phyloP scores from a whole-genome alignment of 1,140 invertebrate species.

The Lepidurus packardi region DNA sequence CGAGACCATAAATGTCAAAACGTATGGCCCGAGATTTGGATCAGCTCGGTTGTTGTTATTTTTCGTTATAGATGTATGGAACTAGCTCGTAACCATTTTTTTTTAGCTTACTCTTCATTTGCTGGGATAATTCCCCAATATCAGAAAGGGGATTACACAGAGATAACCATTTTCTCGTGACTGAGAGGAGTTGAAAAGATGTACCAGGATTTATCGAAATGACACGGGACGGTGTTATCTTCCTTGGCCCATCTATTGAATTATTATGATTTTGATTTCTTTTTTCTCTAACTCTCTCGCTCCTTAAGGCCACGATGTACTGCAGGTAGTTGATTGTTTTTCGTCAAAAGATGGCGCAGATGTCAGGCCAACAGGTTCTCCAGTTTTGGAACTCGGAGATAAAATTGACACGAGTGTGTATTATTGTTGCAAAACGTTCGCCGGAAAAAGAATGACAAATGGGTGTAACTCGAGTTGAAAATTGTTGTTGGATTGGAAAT shows the following conservation, averaged over 20 bases:
- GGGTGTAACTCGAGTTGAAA: too few relatives aligned
- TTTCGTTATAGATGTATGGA: background rate
- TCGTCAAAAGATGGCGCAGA: too few relatives aligned
- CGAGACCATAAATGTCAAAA: slow-evolving; percentile 8
- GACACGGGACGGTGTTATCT: slow-evolving; percentile 9
- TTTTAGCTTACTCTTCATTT: background rate
- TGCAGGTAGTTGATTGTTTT: too few relatives aligned
- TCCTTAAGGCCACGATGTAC: too few relatives aligned
- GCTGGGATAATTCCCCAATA: background rate
- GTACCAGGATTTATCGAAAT: slow-evolving; percentile 17
- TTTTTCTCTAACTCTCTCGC: too few relatives aligned
- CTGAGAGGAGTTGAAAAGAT: background rate
- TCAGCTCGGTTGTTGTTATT: background rate
- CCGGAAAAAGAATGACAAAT: too few relatives aligned
- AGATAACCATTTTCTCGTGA: slow-evolving; percentile 9
- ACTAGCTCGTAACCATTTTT: background rate
- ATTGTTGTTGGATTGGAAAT: too few relatives aligned
- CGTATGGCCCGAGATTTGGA: background rate
- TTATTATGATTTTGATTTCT: background rate
- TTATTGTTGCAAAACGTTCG: too few relatives aligned
- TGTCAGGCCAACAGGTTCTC: too few relatives aligned
- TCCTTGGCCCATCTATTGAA: slow-evolving; percentile 4
- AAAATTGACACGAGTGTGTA: too few relatives aligned
- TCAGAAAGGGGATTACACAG: background rate
- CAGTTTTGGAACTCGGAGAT: too few relatives aligned